A percentile compares a stretch with the other conserved stretches of the same genome.
phyloP scores from a whole-genome alignment of 2,797 vertebrate genomes.

The Periparus ater region DNA sequence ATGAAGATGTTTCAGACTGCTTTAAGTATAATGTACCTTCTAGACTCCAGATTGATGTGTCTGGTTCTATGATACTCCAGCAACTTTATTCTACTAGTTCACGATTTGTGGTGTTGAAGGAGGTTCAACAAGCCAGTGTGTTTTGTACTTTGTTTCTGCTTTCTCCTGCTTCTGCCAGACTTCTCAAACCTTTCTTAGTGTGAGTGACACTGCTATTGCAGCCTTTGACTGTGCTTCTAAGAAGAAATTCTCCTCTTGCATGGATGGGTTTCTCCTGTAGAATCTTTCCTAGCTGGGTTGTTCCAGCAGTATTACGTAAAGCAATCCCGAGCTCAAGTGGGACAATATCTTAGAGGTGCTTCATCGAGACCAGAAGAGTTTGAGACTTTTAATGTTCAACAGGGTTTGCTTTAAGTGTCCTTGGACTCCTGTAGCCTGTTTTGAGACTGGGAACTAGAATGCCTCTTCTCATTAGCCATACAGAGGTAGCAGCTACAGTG shows the following conservation, averaged over 20 bases:
- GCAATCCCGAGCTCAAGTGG: accelerated
- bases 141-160: background rate
- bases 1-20: background rate
- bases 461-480: background rate
- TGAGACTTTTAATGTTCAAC: background rate
- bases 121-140: background rate
- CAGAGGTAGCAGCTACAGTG: background rate
- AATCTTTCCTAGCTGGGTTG: background rate
- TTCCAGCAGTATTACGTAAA: background rate
- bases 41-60: background rate
- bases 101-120: background rate
- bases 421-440: background rate
- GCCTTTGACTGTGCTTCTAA: background rate
- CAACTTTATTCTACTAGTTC: background rate
- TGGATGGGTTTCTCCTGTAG: background rate
- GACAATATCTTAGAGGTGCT: background rate
- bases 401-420: background rate
- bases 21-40: background rate
- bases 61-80: background rate
- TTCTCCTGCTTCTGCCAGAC: background rate
- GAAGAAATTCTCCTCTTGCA: background rate
- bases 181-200: background rate
- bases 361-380: background rate
- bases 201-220: background rate
- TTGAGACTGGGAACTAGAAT: background rate